Evolutionary conservation across 2,888 invertebrate genomes (phyloP).

Genomic region (Palloptera scutellata): DNA sequence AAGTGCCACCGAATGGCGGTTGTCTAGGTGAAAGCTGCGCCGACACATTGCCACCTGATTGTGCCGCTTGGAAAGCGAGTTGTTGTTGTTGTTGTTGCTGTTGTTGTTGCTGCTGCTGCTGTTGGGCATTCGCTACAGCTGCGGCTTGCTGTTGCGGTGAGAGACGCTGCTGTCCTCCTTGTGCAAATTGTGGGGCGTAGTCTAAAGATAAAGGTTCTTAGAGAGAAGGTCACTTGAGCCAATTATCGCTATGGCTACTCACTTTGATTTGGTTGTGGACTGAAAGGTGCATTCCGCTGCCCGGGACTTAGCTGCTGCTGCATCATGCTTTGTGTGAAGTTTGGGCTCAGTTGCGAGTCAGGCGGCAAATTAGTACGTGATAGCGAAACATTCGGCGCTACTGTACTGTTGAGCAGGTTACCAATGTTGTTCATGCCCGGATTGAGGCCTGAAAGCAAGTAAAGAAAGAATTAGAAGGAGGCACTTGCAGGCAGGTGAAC

Average conservation of each 20-base stretch:
- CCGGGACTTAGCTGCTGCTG: conserved; percentile 64
- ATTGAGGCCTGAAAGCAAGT: conserved; percentile 54
- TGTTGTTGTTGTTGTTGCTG: conserved; percentile 50
- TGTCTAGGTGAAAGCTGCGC: conserved; percentile 64
- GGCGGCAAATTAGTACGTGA: conserved; percentile 73
- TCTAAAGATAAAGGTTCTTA: conserved; percentile 40
- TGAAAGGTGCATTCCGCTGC: conserved; percentile 63
- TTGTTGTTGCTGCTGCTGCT: conserved; percentile 57
- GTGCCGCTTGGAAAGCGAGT: conserved; percentile 38
- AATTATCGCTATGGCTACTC: conserved; percentile 10
- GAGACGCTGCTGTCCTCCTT: conserved; percentile 57
- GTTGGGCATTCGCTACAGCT: conserved; percentile 47
- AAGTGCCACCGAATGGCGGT: conserved; percentile 49
- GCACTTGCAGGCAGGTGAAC: not conserved
- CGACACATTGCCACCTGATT: conserved; percentile 40
- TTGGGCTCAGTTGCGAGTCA: conserved; percentile 72
- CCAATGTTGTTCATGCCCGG: conserved; percentile 73
- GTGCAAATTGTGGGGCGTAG: conserved; percentile 59
- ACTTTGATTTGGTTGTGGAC: conserved; percentile 63
- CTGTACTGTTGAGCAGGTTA: conserved; percentile 81
- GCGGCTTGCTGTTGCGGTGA: conserved; percentile 57
- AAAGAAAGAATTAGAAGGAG: conserved; percentile 2
- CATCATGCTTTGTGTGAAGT: conserved; percentile 66
- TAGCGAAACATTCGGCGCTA: conserved; percentile 87
- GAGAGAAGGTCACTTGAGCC: not conserved